Conservation (phyloP, 2,797 vertebrate genomes). For the Cirrhinus molitorella region DNA sequence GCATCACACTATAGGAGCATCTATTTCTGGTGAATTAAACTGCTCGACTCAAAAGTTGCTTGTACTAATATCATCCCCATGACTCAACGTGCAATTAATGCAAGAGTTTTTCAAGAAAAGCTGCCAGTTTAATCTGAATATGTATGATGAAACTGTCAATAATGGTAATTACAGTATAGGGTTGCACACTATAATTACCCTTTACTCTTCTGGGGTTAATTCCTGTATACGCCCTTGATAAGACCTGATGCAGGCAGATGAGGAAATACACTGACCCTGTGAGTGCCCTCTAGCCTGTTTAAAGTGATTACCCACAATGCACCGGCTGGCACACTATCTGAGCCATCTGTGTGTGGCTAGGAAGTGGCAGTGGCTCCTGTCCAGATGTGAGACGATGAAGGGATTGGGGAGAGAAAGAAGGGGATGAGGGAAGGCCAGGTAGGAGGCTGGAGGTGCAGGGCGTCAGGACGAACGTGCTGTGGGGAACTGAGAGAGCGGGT, state of each 20-base stretch:
- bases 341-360: conserved; percentile 70
- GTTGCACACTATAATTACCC: conserved; percentile 52
- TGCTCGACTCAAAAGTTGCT: conserved; percentile 28
- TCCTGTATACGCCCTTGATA: conserved; percentile 81
- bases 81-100: conserved; percentile 43
- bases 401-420: conserved; percentile 18
- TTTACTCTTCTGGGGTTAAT: conserved; percentile 71
- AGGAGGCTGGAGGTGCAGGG: conserved; percentile 45
- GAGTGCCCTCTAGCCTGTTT: conserved; percentile 67
- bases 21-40: conserved; percentile 45
- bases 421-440: neutral
- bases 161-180: conserved; percentile 34
- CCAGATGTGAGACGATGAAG: conserved; percentile 87
- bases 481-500: conserved; percentile 61
- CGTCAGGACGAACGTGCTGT: conserved; percentile 42
- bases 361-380: conserved; percentile 79
- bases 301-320: conserved; percentile 67
- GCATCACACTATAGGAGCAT: conserved; percentile 41
- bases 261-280: conserved; percentile 58
- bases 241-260: conserved; percentile 75
- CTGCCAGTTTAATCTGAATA: neutral
- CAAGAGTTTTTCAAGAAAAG: conserved; percentile 11
- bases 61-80: conserved; percentile 36
- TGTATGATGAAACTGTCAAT: conserved; percentile 19
- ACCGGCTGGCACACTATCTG: conserved; percentile 69